Evolutionary conservation across 2,797 vertebrate genomes (phyloP).

Genomic region (Gephyroberyx darwinii): DNA sequence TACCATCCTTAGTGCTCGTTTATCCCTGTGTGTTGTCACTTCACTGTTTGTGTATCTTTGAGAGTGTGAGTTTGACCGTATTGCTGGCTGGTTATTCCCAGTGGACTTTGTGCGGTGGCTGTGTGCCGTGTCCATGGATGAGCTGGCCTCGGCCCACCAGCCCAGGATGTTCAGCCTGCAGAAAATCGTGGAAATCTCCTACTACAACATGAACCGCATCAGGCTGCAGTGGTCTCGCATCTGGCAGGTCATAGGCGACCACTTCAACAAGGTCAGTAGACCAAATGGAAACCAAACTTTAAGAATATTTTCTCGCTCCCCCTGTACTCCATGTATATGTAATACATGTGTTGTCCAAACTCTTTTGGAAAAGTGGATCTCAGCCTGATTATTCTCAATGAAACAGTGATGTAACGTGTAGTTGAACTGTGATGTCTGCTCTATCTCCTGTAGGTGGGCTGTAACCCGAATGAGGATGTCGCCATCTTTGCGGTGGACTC

Average conservation of each 20-base stretch:
- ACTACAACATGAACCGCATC: constrained; percentile 99
- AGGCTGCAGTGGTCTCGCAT: constrained; percentile 96
- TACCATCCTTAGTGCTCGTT: neutral
- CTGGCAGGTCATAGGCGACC: constrained; percentile 97
- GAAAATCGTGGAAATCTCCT: constrained; percentile 98
- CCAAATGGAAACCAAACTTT: neutral
- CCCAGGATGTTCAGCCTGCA: constrained; percentile 97
- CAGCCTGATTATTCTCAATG: neutral
- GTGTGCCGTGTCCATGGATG: constrained; percentile 96
- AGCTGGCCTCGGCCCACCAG: constrained; percentile 92
- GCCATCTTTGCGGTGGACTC: constrained; percentile 97
- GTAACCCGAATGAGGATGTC: constrained; percentile 96
- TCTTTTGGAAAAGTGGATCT: too few species aligned
- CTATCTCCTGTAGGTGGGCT: constrained; percentile 86
- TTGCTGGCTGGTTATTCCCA: constrained; percentile 55
- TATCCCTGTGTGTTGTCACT: too few species aligned
- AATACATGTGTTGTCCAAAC: too few species aligned
- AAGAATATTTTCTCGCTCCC: too few species aligned
- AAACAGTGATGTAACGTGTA: neutral
- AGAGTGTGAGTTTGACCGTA: neutral
- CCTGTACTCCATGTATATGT: too few species aligned
- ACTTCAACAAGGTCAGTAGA: constrained; percentile 92
- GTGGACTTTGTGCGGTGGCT: constrained; percentile 97
- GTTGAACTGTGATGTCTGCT: neutral
- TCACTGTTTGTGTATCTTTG: neutral